Conservation (phyloP, 2,113 vertebrate species). For the Hepsetus odoe region DNA sequence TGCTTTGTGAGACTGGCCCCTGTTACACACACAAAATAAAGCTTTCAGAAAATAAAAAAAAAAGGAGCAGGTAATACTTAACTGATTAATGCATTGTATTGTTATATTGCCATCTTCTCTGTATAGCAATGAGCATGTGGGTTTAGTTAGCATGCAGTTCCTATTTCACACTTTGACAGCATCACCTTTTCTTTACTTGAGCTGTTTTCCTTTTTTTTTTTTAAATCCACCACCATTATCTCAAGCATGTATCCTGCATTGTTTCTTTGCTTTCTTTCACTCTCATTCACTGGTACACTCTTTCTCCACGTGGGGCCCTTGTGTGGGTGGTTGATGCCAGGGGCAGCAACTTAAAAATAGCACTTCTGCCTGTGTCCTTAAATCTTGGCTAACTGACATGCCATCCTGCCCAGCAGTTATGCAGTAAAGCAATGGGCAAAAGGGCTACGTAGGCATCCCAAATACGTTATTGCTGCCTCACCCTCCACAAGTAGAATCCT, state of each 20-base stretch:
- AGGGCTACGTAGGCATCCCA: not conserved
- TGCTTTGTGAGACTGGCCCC: no score
- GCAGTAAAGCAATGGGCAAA: conserved; percentile 30
- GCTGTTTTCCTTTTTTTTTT: not conserved
- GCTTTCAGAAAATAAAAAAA: no score
- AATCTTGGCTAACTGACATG: conserved; percentile 23
- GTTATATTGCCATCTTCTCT: not conserved
- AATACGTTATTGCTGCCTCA: not conserved
- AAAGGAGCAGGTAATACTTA: no score
- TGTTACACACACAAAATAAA: no score
- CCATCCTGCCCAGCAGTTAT: conserved; percentile 44
- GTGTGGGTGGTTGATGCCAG: not conserved
- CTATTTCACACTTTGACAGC: conserved; percentile 47
- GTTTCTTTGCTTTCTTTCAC: not conserved
- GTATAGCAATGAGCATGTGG: not conserved
- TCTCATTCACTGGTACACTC: not conserved
- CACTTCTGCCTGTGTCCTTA: not conserved
- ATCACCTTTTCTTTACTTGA: not conserved
- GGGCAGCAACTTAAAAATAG: not conserved
- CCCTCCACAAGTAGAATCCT: not conserved
- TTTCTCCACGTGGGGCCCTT: not conserved
- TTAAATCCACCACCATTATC: not conserved
- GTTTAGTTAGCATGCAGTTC: conserved; percentile 50
- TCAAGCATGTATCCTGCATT: not conserved
- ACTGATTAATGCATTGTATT: no score